A percentile compares a stretch with the other conserved stretches of the same genome.
These are phyloP conservation scores for Pogonomyrmex californicus DNA, from an alignment of 1,140 invertebrate genomes.

Conservation along the genomic window DNA sequence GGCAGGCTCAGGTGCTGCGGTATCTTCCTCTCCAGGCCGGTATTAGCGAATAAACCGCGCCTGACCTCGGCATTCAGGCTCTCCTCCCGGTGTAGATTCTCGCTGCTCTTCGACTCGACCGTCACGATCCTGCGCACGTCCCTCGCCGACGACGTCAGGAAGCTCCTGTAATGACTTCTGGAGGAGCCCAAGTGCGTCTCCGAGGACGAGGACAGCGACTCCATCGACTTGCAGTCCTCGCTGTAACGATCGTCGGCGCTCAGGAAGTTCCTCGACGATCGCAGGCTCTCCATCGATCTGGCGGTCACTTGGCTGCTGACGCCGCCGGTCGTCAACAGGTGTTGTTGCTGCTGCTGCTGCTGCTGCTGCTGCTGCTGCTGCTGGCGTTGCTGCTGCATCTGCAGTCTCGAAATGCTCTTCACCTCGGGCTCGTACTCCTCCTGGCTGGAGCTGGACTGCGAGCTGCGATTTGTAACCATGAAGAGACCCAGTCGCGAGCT, in stretches of 20 bases:
- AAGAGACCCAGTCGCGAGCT: slow-evolving; percentile 84
- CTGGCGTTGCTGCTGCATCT: slow-evolving; percentile 84
- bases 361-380: slow-evolving; percentile 82
- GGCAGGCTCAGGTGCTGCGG: slow-evolving; percentile 91
- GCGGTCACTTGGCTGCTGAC: slow-evolving; percentile 88
- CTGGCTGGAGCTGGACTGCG: slow-evolving; percentile 91
- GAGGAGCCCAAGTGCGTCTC: slow-evolving; percentile 87
- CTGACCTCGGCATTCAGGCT: slow-evolving; percentile 89
- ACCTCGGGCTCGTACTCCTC: slow-evolving; percentile 89
- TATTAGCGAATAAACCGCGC: slow-evolving; percentile 89
- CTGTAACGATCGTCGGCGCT: slow-evolving; percentile 82
- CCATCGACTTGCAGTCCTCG: slow-evolving; percentile 84
- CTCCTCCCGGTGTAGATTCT: slow-evolving; percentile 88
- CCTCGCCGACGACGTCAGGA: slow-evolving; percentile 89
- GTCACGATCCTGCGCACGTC: slow-evolving; percentile 88
- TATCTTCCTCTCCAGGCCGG: slow-evolving; percentile 88
- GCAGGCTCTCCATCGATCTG: slow-evolving; percentile 91
- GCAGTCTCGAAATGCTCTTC: slow-evolving; percentile 81
- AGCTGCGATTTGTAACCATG: slow-evolving; percentile 88
- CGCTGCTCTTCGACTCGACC: slow-evolving; percentile 88
- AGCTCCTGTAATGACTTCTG: slow-evolving; percentile 86
- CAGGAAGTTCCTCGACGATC: slow-evolving; percentile 83
- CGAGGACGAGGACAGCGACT: slow-evolving; percentile 82
- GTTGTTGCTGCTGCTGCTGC: slow-evolving; percentile 81
- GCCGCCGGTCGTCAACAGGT: slow-evolving; percentile 87